Percentiles rank a stretch among this genome's conserved stretches.
Evolutionary conservation across 2,113 vertebrate species (phyloP).

Genomic region (Labeo rohita): DNA sequence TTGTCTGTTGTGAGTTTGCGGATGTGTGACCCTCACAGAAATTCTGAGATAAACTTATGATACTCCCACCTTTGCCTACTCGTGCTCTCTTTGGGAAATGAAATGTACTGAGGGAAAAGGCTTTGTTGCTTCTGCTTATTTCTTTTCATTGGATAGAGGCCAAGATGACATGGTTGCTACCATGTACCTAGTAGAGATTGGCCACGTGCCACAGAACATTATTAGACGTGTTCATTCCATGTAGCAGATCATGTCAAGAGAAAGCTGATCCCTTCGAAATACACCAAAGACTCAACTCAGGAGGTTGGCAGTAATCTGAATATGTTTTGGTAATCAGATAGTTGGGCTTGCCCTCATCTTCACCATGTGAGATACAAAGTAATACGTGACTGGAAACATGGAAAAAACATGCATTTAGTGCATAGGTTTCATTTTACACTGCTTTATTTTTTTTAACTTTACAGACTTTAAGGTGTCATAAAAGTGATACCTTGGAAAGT

Average conservation of each 20-base stretch:
- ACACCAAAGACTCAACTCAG: not conserved
- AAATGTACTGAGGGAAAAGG: conserved; percentile 1
- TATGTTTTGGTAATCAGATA: not conserved
- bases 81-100: not conserved
- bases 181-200: not conserved
- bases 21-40: conserved; percentile 8
- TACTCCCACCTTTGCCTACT: conserved; percentile 22
- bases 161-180: conserved; percentile 11
- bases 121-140: conserved; percentile 24
- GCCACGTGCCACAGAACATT: conserved; percentile 17
- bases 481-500: not conserved
- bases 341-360: not conserved
- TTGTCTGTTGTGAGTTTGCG: conserved; percentile 5
- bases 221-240: conserved; percentile 3
- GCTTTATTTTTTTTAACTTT: not conserved
- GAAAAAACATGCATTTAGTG: not conserved
- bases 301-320: not conserved
- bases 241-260: conserved; percentile 12
- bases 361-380: not conserved
- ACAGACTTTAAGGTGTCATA: not conserved
- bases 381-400: not conserved
- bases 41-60: conserved; percentile 13
- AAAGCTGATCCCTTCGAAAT: not conserved
- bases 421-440: not conserved
- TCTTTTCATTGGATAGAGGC: conserved; percentile 30